These are phyloP conservation scores for Silurus meridionalis DNA, from an alignment of 2,113 vertebrate species.

Conservation along the genomic window DNA sequence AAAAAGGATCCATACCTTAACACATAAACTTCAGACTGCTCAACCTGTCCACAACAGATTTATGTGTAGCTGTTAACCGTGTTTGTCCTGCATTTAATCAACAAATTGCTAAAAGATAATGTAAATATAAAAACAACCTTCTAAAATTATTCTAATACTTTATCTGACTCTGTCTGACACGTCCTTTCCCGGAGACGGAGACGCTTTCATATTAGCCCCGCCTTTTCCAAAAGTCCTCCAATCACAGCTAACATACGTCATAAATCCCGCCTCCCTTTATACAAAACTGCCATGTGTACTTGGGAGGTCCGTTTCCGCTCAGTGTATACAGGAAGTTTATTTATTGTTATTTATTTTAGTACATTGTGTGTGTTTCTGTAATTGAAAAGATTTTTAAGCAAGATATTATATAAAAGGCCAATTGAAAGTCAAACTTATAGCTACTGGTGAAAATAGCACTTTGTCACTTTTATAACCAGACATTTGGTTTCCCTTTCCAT, in stretches of 20 bases:
- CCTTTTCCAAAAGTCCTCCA: neutral
- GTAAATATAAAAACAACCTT: neutral
- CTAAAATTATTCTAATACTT: neutral
- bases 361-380: neutral
- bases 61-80: neutral
- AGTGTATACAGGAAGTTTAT: neutral
- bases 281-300: neutral
- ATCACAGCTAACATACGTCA: neutral
- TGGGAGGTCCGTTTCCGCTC: neutral
- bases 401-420: neutral
- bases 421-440: neutral
- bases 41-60: neutral
- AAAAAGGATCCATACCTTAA: neutral
- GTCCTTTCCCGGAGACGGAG: neutral
- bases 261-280: neutral
- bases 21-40: conserved; percentile 3
- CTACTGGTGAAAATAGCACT: neutral
- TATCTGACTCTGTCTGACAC: neutral
- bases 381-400: neutral
- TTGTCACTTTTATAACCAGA: no score
- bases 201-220: neutral
- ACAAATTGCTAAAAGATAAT: neutral
- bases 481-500: no score
- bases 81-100: neutral
- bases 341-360: neutral